A percentile compares a stretch with the other conserved stretches of the same genome.
Evolutionary conservation across 2,113 vertebrate genomes (phyloP).

Genomic region (Gila orcuttii): DNA sequence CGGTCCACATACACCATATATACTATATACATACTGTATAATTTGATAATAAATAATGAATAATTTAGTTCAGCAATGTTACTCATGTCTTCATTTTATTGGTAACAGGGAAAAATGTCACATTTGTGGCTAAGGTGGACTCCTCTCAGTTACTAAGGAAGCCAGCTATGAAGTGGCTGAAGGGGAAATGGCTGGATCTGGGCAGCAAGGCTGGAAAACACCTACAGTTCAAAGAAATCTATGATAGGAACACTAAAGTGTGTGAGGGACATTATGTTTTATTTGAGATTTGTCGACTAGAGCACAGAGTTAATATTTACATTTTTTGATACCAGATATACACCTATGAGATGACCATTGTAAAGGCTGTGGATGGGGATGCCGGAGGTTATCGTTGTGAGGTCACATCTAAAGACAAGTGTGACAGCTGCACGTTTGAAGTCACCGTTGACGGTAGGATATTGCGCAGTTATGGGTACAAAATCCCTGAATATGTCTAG

Average conservation of each 20-base stretch:
- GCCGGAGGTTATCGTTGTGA: constrained; percentile 88
- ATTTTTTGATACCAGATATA: constrained; percentile 76
- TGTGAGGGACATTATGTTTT: not conserved
- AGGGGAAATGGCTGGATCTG: constrained; percentile 91
- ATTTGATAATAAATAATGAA: not conserved
- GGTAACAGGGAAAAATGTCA: constrained; percentile 76
- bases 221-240: constrained; percentile 83
- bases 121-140: constrained; percentile 78
- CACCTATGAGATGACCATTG: constrained; percentile 82
- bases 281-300: not conserved
- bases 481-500: not conserved
- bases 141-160: constrained; percentile 76
- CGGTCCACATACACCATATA: no score
- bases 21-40: no score
- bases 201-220: constrained; percentile 85
- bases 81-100: not conserved
- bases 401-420: constrained; percentile 85
- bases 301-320: not conserved
- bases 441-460: constrained; percentile 81
- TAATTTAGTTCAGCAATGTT: not conserved
- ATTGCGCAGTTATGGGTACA: not conserved
- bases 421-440: constrained; percentile 84
- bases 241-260: constrained; percentile 86
- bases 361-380: constrained; percentile 80
- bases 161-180: constrained; percentile 86